phyloP scores from a whole-genome alignment of 2,113 vertebrate species.

The Varanus komodoensis region DNA sequence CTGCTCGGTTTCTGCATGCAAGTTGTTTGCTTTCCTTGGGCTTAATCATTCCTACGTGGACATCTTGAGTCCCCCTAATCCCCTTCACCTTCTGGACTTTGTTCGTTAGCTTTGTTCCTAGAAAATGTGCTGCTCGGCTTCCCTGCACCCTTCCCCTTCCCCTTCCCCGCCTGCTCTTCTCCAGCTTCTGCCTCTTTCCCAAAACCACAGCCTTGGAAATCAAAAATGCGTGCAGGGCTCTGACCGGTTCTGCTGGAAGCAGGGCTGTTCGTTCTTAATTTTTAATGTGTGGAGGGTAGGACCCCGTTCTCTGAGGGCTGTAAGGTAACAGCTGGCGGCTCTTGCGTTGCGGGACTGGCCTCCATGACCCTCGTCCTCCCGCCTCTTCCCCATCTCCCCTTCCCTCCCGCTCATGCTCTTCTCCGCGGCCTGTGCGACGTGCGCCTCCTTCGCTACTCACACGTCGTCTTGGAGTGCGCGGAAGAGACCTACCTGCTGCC shows the following conservation, averaged over 20 bases:
- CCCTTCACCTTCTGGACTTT: neutral
- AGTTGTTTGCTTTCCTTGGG: neutral
- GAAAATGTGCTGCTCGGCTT: constrained; percentile 6
- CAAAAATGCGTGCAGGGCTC: neutral
- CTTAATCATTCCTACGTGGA: neutral
- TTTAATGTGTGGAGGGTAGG: neutral
- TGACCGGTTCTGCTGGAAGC: neutral
- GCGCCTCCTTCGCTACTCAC: constrained; percentile 14
- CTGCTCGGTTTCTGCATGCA: neutral
- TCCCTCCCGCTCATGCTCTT: neutral
- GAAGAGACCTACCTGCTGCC: constrained; percentile 42
- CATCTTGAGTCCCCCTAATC: neutral
- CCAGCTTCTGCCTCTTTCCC: too few species aligned
- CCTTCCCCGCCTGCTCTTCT: neutral
- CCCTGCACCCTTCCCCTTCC: neutral
- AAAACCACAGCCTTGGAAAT: constrained; percentile 44
- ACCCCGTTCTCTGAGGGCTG: neutral
- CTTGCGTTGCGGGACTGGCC: neutral
- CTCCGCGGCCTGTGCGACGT: neutral
- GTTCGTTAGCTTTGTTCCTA: neutral
- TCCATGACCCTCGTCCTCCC: neutral
- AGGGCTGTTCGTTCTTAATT: neutral
- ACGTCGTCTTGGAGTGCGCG: constrained; percentile 16
- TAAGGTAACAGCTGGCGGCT: accelerated
- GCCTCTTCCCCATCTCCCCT: too few species aligned